Percentiles rank a stretch among this genome's conserved stretches.
These are phyloP conservation scores for Tautogolabrus adspersus DNA, from an alignment of 2,113 vertebrate genomes.

Conservation along the genomic window DNA sequence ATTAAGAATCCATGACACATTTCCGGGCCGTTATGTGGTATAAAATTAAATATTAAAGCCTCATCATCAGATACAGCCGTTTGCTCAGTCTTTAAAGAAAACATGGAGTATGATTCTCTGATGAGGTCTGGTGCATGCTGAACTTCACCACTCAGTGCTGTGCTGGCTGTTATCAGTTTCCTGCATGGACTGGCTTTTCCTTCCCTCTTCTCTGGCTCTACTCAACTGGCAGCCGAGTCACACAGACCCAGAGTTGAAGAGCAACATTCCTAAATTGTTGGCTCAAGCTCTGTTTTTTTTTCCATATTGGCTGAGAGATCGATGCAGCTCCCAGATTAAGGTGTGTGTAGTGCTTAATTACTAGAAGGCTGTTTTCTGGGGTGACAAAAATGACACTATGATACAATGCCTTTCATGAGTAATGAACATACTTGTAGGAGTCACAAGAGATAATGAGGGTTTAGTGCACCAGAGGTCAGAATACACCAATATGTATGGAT, in stretches of 20 bases:
- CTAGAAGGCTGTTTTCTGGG: neutral
- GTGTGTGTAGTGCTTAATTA: neutral
- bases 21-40: conserved; percentile 19
- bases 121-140: conserved; percentile 57
- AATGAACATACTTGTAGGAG: neutral
- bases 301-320: conserved; percentile 12
- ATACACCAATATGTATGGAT: neutral
- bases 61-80: neutral
- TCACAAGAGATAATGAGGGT: conserved; percentile 1
- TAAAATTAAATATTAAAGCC: neutral
- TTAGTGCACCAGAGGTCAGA: neutral
- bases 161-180: conserved; percentile 78
- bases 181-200: conserved; percentile 76
- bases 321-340: neutral
- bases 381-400: neutral
- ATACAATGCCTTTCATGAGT: neutral
- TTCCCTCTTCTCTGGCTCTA: conserved; percentile 68
- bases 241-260: conserved; percentile 31
- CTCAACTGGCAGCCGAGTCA: conserved; percentile 54
- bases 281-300: neutral
- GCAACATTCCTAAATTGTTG: conserved; percentile 56
- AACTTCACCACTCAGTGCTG: conserved; percentile 44
- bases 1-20: conserved; percentile 51
- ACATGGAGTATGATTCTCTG: conserved; percentile 19
- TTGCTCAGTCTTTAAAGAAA: neutral